Evolutionary conservation across 23 tunicate species (phyloP).

Genomic region (Botrylloides violaceus): DNA sequence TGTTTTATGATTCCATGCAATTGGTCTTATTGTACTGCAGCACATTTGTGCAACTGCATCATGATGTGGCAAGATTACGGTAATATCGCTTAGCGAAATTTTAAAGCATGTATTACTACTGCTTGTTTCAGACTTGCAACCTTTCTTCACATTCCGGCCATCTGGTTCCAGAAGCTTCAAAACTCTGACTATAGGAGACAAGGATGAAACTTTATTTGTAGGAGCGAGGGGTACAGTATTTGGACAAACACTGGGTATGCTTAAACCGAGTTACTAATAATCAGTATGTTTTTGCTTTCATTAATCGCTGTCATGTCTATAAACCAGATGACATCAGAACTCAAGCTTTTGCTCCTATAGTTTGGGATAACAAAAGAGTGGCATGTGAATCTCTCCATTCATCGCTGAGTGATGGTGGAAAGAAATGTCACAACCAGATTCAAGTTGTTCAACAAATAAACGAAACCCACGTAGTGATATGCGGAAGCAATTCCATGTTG

Average conservation of each 20-base stretch:
- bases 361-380: neutral
- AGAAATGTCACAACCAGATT: slow-evolving; percentile 15
- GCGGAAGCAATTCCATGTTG: slow-evolving; percentile 8
- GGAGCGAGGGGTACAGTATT: slow-evolving; percentile 19
- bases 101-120: neutral
- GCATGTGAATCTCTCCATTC: neutral
- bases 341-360: neutral
- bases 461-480: slow-evolving; percentile 14
- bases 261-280: too few relatives aligned
- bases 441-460: slow-evolving; percentile 14
- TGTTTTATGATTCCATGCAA: too few relatives aligned
- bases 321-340: slow-evolving; percentile 8
- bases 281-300: neutral
- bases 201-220: neutral
- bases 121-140: slow-evolving; percentile 6
- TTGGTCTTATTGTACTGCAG: too few relatives aligned
- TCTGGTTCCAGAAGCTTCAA: slow-evolving; percentile 1
- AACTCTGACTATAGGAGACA: slow-evolving; percentile 3
- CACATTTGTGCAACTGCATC: too few relatives aligned
- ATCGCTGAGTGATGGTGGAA: neutral
- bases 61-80: neutral
- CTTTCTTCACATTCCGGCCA: slow-evolving; percentile 6
- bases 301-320: neutral
- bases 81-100: neutral
- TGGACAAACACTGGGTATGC: slow-evolving; percentile 8